These are phyloP conservation scores for Halcyon leucocephala DNA, from an alignment of 2,797 vertebrate species.

Conservation along the genomic window DNA sequence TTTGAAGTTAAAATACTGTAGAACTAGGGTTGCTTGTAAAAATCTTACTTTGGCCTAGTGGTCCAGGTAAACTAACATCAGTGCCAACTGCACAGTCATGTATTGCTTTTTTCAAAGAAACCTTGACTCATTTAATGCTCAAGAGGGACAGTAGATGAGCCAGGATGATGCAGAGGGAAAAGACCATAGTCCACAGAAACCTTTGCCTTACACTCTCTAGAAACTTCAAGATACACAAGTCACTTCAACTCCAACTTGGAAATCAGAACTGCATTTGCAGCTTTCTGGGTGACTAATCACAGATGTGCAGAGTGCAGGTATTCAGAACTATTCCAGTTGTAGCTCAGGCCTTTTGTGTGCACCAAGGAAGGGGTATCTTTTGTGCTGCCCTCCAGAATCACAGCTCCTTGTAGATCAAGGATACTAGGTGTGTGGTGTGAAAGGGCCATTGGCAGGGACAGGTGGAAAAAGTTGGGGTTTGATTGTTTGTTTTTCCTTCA, in stretches of 20 bases:
- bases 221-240: neutral
- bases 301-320: neutral
- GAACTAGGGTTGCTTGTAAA: neutral
- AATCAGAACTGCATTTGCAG: neutral
- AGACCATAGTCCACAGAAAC: neutral
- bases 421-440: neutral
- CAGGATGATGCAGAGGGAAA: neutral
- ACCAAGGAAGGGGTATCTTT: neutral
- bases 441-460: neutral
- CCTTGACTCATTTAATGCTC: neutral
- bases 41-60: neutral
- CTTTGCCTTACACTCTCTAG: neutral
- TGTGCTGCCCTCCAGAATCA: neutral
- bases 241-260: neutral
- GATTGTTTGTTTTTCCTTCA: constrained; percentile 59
- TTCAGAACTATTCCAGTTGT: neutral
- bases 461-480: neutral
- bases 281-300: neutral
- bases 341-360: neutral
- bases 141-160: neutral
- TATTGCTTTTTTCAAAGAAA: neutral
- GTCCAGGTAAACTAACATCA: neutral
- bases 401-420: neutral
- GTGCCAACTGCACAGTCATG: neutral
- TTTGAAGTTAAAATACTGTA: neutral